A percentile compares a stretch with the other conserved stretches of the same genome.
Conservation (phyloP, 53 echinoderm and acorn worm genomes). For the Astropecten irregularis region DNA sequence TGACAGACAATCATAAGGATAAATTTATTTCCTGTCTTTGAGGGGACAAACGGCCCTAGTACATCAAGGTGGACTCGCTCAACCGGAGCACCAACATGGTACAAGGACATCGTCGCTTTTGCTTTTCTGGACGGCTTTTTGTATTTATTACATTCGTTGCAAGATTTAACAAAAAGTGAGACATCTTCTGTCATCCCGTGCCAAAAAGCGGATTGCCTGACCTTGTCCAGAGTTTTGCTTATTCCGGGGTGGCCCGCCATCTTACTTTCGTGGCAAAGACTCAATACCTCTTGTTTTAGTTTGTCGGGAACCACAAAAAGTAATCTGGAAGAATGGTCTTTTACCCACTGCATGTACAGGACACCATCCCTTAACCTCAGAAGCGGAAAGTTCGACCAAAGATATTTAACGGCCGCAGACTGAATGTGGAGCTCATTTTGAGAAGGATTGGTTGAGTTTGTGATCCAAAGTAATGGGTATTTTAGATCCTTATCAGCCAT, state of each 20-base stretch:
- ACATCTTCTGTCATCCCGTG: slow-evolving; percentile 10
- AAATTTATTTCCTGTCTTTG: slow-evolving; percentile 35
- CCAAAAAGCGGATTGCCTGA: slow-evolving; percentile 24
- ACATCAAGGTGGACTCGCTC: slow-evolving; percentile 6
- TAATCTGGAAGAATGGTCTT: neutral
- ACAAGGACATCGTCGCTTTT: slow-evolving; percentile 14
- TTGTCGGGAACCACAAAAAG: neutral
- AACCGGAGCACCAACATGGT: slow-evolving; percentile 7
- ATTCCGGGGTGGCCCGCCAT: slow-evolving; percentile 11
- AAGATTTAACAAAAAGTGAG: slow-evolving; percentile 23
- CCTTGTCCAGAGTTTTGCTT: neutral
- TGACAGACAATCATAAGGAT: slow-evolving; percentile 49
- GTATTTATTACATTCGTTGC: slow-evolving; percentile 24
- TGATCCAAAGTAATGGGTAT: neutral
- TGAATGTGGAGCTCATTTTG: slow-evolving; percentile 7
- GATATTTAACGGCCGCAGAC: neutral
- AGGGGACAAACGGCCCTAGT: neutral
- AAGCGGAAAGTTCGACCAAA: neutral
- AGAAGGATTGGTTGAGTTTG: neutral
- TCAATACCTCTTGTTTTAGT: neutral
- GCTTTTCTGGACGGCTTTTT: slow-evolving; percentile 38
- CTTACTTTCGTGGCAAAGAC: slow-evolving; percentile 2
- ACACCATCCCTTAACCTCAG: neutral
- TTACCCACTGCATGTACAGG: neutral
- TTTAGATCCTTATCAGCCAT: neutral